phyloP scores from a whole-genome alignment of 1,140 invertebrate genomes.

The Drosophila truncata region DNA sequence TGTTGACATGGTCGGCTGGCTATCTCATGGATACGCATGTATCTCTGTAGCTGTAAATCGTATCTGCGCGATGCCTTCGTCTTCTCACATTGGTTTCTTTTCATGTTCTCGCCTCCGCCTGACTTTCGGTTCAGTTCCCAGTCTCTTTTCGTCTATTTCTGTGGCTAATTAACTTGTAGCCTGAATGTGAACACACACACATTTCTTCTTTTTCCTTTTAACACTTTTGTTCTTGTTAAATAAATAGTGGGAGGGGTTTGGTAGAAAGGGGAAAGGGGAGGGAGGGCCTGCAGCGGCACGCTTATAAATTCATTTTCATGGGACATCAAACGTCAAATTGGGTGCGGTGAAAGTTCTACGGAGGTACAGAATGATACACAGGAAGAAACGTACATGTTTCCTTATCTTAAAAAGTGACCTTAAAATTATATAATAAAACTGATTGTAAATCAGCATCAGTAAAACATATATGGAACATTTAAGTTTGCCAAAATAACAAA shows the following conservation, averaged over 20 bases:
- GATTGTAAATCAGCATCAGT: background rate
- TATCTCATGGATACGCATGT: conserved; percentile 52
- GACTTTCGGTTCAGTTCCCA: conserved; percentile 8
- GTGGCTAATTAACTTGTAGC: conserved; percentile 80
- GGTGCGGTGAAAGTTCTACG: conserved; percentile 69
- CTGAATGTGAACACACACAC: conserved; percentile 65
- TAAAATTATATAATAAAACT: background rate
- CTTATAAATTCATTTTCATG: conserved; percentile 68
- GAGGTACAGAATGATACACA: background rate
- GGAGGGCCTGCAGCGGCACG: conserved; percentile 36
- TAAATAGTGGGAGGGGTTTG: conserved; percentile 18
- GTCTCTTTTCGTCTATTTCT: conserved; percentile 44
- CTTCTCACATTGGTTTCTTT: conserved; percentile 43
- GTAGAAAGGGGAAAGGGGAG: background rate
- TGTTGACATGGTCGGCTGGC: conserved; percentile 49
- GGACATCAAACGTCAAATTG: conserved; percentile 62
- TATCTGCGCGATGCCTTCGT: conserved; percentile 18
- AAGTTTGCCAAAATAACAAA: background rate
- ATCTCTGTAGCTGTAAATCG: conserved; percentile 58
- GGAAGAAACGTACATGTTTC: background rate
- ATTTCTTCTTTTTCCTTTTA: conserved; percentile 66
- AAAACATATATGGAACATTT: background rate
- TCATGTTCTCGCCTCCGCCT: conserved; percentile 46
- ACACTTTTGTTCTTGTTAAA: conserved; percentile 68
- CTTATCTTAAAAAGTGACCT: rapidly evolving